Evolutionary conservation across 2,113 vertebrate genomes (phyloP), one percentile per base, ranked within the genome.

Genomic region (Nothobranchius furzeri): DNA sequence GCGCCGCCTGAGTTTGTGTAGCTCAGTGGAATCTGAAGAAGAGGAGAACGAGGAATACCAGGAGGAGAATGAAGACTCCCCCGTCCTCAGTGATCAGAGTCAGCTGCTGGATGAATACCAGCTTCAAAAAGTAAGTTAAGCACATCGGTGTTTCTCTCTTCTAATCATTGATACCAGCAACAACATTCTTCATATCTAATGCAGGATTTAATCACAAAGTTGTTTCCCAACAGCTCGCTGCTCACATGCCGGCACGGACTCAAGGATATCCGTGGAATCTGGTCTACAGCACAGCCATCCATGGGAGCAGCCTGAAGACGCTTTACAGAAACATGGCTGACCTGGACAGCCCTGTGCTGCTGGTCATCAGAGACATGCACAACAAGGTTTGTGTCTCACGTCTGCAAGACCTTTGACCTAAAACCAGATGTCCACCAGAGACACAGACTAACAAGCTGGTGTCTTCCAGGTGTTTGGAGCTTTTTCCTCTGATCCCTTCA

Each of bases 311-410:
- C 81, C 88, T 99, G 68, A 98, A 94, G 85, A 98, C 97, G 0
- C 92, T 99, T 15, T 99, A 99, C 85, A 95, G 96, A 47, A 95
- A 94, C 36, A 95, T 95, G 0, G 86, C 91, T 0, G 88, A 84
- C 0, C 79, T 96, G 0, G 96, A 99, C 74, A 93, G 93, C 36
- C 96, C 97, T 0, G 98, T 99, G 46, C 91, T 99, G 13, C 86
- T 99, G 51, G 94, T 98, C 81, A 89, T 99, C 83, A 99, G 95
- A 90, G 97, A 99, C 11, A 95, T 95, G 93, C 93, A 97, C 82
- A 94, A 96, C 70, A 96, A 98, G 96, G 98, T 99, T 52, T 78
- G 85, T 9, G 58, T 68, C 47, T 66, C 52, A 5, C 30, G 12
- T n/a, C 43, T 51, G 3, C 17, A 48, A 0, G 0, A 4, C n/a